These are phyloP conservation scores for Desmodus rotundus DNA, from an alignment of 2,113 vertebrate genomes.

Conservation along the genomic window DNA sequence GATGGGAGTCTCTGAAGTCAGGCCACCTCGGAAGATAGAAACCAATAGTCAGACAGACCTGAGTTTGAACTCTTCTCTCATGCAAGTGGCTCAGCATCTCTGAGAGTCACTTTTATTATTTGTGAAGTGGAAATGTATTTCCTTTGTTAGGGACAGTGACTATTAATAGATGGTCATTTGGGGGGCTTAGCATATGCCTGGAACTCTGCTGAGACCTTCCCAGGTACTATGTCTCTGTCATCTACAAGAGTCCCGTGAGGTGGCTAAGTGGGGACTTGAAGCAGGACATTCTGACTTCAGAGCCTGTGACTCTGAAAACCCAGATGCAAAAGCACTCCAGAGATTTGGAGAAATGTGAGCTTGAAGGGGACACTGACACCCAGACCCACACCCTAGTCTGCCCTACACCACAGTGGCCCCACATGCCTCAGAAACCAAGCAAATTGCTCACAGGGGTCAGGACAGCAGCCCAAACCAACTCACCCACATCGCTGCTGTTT, in stretches of 20 bases:
- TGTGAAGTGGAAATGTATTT: neutral
- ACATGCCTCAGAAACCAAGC: neutral
- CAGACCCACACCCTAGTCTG: neutral
- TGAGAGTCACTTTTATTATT: neutral
- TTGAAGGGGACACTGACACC: neutral
- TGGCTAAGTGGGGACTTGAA: neutral
- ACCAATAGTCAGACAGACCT: neutral
- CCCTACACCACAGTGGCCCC: neutral
- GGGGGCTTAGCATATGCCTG: neutral
- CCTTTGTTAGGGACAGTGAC: neutral
- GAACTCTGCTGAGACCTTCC: neutral
- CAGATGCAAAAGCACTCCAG: neutral
- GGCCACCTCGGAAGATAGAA: neutral
- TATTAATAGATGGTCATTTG: neutral
- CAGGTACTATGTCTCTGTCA: neutral
- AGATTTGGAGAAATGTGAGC: neutral
- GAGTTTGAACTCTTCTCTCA: neutral
- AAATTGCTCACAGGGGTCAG: neutral
- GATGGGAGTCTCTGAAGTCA: neutral
- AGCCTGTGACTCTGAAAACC: neutral
- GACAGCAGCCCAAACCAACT: neutral
- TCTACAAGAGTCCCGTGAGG: neutral
- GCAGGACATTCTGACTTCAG: neutral
- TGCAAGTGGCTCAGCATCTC: neutral
- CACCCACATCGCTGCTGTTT: neutral